Evolutionary conservation across 1,140 invertebrate genomes (phyloP).

Genomic region (Macrobrachium nipponense): DNA sequence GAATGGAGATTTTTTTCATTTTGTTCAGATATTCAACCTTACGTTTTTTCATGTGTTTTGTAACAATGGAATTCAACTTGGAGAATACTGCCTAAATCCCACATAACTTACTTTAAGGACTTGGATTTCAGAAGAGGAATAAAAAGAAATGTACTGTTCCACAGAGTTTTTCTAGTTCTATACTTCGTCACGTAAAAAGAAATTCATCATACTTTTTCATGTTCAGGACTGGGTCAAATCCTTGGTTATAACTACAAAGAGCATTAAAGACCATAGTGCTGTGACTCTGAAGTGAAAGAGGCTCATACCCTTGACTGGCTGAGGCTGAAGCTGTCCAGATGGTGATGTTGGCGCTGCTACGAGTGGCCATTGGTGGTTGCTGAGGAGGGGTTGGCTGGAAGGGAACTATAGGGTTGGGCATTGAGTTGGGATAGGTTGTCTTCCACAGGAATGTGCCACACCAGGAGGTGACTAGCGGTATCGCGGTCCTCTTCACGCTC

Average conservation of each 20-base stretch:
- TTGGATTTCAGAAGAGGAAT: too few species aligned
- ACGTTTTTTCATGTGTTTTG: too few species aligned
- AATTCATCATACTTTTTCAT: too few species aligned
- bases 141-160: too few species aligned
- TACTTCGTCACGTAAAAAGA: too few species aligned
- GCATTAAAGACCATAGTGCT: slow-evolving; percentile 45
- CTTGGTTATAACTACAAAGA: slow-evolving; percentile 35
- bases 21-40: too few species aligned
- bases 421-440: slow-evolving; percentile 40
- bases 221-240: slow-evolving; percentile 24
- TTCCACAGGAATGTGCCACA: slow-evolving; percentile 80
- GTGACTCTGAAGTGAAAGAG: slow-evolving; percentile 50
- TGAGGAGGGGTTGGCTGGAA: slow-evolving; percentile 7
- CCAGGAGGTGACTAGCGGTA: slow-evolving; percentile 88
- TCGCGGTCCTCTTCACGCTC: slow-evolving; percentile 80
- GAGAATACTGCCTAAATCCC: too few species aligned
- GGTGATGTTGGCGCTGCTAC: slow-evolving; percentile 36
- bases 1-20: too few species aligned
- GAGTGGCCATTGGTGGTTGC: slow-evolving; percentile 51
- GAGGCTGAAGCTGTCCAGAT: slow-evolving; percentile 34
- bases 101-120: too few species aligned
- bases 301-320: slow-evolving; percentile 33
- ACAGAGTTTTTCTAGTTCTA: too few species aligned
- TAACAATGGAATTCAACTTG: too few species aligned
- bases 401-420: slow-evolving; percentile 8